Evolutionary conservation across 2,888 invertebrate species (phyloP).

Genomic region (Eugnorisma glareosa): DNA sequence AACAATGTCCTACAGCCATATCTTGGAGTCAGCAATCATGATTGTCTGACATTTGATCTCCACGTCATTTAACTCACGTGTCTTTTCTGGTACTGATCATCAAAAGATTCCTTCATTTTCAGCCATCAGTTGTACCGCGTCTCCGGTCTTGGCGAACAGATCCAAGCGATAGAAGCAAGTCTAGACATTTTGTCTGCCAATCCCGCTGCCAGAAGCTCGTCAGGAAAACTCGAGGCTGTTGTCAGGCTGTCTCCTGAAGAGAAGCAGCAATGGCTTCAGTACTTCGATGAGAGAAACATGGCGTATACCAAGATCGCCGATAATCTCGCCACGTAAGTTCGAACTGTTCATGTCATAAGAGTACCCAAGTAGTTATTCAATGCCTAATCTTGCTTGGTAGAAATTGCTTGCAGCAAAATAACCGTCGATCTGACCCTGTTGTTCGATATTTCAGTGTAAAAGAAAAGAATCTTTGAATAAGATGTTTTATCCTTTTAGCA

Average conservation of each 20-base stretch:
- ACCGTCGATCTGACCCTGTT: background rate
- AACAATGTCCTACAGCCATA: background rate
- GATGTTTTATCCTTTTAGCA: constrained; percentile 69
- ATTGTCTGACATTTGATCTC: background rate
- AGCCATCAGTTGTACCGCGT: constrained; percentile 84
- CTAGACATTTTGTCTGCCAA: constrained; percentile 80
- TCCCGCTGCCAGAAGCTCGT: constrained; percentile 73
- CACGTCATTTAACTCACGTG: background rate
- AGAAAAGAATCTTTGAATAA: background rate
- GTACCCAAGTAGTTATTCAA: background rate
- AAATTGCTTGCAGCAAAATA: background rate
- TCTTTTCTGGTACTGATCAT: background rate
- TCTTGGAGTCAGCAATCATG: background rate
- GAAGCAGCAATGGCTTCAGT: constrained; percentile 79
- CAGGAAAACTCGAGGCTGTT: constrained; percentile 79
- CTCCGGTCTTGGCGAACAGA: constrained; percentile 75
- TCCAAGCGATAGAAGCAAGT: constrained; percentile 75
- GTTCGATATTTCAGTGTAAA: background rate
- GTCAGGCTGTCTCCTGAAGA: constrained; percentile 81
- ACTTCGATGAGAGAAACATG: constrained; percentile 78
- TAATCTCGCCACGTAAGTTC: constrained; percentile 83
- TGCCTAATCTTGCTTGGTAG: background rate
- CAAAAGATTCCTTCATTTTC: constrained; percentile 44
- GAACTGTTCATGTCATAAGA: background rate
- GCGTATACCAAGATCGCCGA: constrained; percentile 78